Base-by-base conservation (phyloP, 1,140 invertebrate species). In the Antheraea pernyi region DNA sequence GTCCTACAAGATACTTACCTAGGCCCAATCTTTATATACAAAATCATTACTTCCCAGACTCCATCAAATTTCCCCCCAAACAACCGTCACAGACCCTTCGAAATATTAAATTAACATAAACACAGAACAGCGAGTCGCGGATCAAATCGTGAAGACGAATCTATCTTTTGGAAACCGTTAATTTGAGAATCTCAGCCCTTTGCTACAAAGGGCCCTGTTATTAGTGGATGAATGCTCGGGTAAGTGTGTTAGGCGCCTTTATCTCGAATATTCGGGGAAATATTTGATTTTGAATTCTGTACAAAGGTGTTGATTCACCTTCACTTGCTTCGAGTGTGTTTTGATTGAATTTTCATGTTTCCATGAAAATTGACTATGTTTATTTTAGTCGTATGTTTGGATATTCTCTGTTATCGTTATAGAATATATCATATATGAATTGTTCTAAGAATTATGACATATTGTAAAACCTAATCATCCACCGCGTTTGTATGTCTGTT, bases 81-180 rank as follows among this genome's bases (percentile, higher is more conserved):
- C 37, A 46, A 53, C 0, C 36, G 42, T 11, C 42, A 46, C 39
- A 30, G 60, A 75, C 74, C 76, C 78, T 67, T 58, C 69, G 36
- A 71, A 78, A 85, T 88, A 88, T 88, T 86, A 85, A 85, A 86
- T 88, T 88, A 88, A 81, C 85, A 84, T 83, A 88, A 86, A 85
- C 76, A 75, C 78, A 66, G 46, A 53, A 53, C 75, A 65, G 59
- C 68, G 75, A 74, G 67, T 65, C 77, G 77, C 83, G 77, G 79
- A 74, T 85, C 81, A 83, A 88, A 88, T 87, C 79, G 79, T 75
- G 75, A 87, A 86, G 79, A 85, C 83, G 77, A 81, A 80, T 84
- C 80, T 87, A 84, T 86, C 78, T 84, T 74, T 80, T 82, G 83
- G 80, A 86, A 84, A 84, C 77, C 84, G 81, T 85, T 86, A 86